Conservation (phyloP, 2,797 vertebrate genomes). For the Coracias cyanogaster region DNA sequence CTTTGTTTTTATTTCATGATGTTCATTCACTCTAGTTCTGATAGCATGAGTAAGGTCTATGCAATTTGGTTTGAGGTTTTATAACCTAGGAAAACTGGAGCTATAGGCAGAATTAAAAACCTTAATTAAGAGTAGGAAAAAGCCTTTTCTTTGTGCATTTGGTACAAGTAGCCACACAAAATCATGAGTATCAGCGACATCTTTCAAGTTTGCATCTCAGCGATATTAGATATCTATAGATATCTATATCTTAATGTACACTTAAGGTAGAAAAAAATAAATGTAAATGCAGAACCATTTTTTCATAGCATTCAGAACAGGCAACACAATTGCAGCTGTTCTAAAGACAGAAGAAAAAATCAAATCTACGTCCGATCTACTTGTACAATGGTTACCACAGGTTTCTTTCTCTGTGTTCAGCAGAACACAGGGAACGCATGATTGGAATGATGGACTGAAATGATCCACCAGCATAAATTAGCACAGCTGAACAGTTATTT, state of each 20-base stretch:
- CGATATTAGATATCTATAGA: not conserved
- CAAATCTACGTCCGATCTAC: not conserved
- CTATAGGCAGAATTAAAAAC: not conserved
- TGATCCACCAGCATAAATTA: conserved; percentile 18
- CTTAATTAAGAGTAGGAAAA: not conserved
- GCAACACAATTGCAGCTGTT: not conserved
- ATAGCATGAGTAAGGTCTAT: not conserved
- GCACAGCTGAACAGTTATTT: not conserved
- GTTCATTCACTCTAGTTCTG: not conserved
- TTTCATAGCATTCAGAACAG: not conserved
- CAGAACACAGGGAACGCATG: not conserved
- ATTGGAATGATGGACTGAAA: not conserved
- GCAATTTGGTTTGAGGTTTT: not conserved
- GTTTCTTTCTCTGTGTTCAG: not conserved
- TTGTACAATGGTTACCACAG: not conserved
- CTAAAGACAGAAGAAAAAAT: not conserved
- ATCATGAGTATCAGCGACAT: not conserved
- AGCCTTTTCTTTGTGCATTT: not conserved
- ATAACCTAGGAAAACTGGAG: not conserved
- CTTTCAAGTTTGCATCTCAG: not conserved
- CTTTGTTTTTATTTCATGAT: conserved; percentile 42
- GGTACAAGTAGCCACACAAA: not conserved
- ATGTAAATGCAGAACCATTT: not conserved
- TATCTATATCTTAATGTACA: not conserved
- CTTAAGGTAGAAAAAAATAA: not conserved